phyloP scores from a whole-genome alignment of 1,140 invertebrate species.

The Bombyx mandarina region DNA sequence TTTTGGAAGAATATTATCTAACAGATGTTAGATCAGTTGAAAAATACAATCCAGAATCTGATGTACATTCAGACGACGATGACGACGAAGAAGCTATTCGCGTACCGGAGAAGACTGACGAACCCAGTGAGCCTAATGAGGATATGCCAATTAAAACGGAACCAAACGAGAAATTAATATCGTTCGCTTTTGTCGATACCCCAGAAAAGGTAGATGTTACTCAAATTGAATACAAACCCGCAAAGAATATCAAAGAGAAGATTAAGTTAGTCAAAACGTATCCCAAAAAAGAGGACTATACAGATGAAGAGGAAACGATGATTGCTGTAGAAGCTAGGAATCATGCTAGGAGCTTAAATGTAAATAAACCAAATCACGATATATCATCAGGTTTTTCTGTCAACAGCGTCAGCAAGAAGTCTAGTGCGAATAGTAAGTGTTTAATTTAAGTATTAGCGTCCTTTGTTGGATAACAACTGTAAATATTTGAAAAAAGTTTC shows the following conservation, averaged over 20 bases:
- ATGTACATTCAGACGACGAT: constrained; percentile 29
- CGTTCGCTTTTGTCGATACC: constrained; percentile 64
- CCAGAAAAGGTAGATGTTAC: constrained; percentile 57
- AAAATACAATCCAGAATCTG: constrained; percentile 46
- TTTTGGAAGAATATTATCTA: constrained; percentile 72
- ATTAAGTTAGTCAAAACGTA: constrained; percentile 63
- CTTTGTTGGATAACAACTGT: too few relatives aligned
- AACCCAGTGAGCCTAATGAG: constrained; percentile 43
- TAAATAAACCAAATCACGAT: constrained; percentile 49
- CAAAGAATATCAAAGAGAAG: constrained; percentile 68
- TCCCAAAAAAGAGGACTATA: constrained; percentile 60
- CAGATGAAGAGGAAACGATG: constrained; percentile 72
- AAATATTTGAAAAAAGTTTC: too few relatives aligned
- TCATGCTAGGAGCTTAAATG: constrained; percentile 50
- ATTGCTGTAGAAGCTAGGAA: constrained; percentile 73
- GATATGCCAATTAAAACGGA: constrained; percentile 52
- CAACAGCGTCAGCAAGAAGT: constrained; percentile 62
- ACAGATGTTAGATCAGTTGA: constrained; percentile 74
- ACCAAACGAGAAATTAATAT: constrained; percentile 58
- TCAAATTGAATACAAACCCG: constrained; percentile 53
- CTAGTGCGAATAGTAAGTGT: constrained; percentile 43
- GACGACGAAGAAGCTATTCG: constrained; percentile 36
- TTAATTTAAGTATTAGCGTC: background rate
- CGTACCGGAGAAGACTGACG: constrained; percentile 25
- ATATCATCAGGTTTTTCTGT: constrained; percentile 64